Conservation (phyloP, 2,797 vertebrate species). For the Phyllotis vaccarum region DNA sequence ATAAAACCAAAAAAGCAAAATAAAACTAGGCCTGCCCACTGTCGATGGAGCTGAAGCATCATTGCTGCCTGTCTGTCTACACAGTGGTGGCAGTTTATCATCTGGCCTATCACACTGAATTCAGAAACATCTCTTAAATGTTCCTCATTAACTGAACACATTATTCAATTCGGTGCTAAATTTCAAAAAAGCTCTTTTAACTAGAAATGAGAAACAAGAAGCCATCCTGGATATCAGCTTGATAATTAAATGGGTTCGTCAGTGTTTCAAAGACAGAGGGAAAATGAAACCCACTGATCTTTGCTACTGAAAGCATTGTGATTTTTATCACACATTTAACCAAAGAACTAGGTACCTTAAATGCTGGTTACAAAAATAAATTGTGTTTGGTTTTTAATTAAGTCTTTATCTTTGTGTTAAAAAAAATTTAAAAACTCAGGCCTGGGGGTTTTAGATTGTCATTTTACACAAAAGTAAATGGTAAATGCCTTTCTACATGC, state of each 20-base stretch:
- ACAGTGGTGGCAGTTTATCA: slow-evolving; percentile 49
- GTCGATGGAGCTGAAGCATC: background rate
- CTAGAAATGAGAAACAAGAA: slow-evolving; percentile 76
- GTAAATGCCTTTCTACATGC: slow-evolving; percentile 86
- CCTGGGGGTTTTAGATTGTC: slow-evolving; percentile 86
- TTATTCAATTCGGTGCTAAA: slow-evolving; percentile 80
- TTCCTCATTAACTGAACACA: slow-evolving; percentile 77
- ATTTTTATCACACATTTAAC: slow-evolving; percentile 77
- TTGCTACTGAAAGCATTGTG: slow-evolving; percentile 60
- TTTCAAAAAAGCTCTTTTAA: slow-evolving; percentile 83
- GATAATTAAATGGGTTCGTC: slow-evolving; percentile 80
- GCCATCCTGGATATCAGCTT: slow-evolving; percentile 74
- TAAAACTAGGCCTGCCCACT: slow-evolving; percentile 39
- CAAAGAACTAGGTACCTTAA: slow-evolving; percentile 81
- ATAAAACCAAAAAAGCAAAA: background rate
- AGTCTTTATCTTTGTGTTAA: slow-evolving; percentile 80
- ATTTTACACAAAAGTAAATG: slow-evolving; percentile 87
- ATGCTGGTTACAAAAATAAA: slow-evolving; percentile 82
- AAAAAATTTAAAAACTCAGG: slow-evolving; percentile 72
- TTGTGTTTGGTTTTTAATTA: slow-evolving; percentile 87
- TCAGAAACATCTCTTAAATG: slow-evolving; percentile 79
- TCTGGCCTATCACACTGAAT: slow-evolving; percentile 74
- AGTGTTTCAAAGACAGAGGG: slow-evolving; percentile 52
- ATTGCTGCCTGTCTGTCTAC: background rate
- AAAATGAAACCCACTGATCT: slow-evolving; percentile 73